phyloP scores from a whole-genome alignment of 2,888 invertebrate genomes.

The Linnaemya tessellans region DNA sequence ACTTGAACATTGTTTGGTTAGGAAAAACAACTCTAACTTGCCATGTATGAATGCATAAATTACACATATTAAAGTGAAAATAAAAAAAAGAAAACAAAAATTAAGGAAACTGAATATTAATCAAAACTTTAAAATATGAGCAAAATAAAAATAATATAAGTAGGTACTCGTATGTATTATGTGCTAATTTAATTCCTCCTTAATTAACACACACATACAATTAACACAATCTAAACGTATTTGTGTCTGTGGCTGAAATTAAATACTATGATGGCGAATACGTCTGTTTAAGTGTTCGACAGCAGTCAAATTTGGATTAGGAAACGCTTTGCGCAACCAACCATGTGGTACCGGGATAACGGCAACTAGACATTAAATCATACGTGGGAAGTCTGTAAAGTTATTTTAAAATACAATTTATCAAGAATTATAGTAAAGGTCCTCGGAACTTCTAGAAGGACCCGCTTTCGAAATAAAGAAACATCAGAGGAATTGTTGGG shows the following conservation, averaged over 20 bases:
- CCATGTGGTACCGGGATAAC: slow-evolving; percentile 74
- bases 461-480: too few relatives aligned
- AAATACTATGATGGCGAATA: slow-evolving; percentile 25
- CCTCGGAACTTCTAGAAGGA: too few relatives aligned
- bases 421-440: not conserved
- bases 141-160: slow-evolving; percentile 9
- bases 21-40: slow-evolving; percentile 24
- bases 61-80: slow-evolving; percentile 7
- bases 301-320: slow-evolving; percentile 65
- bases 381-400: slow-evolving; percentile 10
- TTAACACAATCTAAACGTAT: not conserved
- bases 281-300: slow-evolving; percentile 32
- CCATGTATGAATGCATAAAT: slow-evolving; percentile 25
- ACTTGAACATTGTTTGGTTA: slow-evolving; percentile 21
- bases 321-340: slow-evolving; percentile 72
- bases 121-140: slow-evolving; percentile 41
- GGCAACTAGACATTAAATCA: slow-evolving; percentile 24
- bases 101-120: slow-evolving; percentile 64
- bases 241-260: slow-evolving; percentile 13
- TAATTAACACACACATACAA: slow-evolving; percentile 51
- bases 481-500: too few relatives aligned
- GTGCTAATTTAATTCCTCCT: slow-evolving; percentile 71
- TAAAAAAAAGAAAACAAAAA: slow-evolving; percentile 28
- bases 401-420: not conserved
- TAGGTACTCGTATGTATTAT: slow-evolving; percentile 46